Percentiles rank a stretch among this genome's conserved stretches.
phyloP scores from a whole-genome alignment of 2,888 invertebrate species.

The Dicyrtomina minuta region DNA sequence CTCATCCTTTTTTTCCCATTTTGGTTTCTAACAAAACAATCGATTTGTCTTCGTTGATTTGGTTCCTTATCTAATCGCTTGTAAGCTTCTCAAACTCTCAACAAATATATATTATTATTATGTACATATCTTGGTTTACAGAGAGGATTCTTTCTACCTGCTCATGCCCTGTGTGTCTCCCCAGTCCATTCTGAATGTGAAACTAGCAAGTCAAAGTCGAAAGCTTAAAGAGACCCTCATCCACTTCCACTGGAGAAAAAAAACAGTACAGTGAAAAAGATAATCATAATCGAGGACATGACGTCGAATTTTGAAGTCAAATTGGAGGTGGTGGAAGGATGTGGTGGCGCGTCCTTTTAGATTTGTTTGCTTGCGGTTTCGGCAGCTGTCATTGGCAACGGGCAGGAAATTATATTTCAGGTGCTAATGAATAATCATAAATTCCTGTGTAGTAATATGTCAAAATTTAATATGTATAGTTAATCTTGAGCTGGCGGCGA shows the following conservation, averaged over 20 bases:
- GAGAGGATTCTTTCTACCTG: neutral
- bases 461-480: too few species aligned
- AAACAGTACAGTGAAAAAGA: too few species aligned
- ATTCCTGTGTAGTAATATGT: neutral
- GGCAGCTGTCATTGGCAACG: constrained; percentile 4
- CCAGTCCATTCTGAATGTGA: too few species aligned
- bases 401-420: constrained; percentile 19
- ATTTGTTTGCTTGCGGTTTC: neutral
- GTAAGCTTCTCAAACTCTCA: constrained; percentile 8
- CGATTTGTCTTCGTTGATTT: constrained; percentile 28
- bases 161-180: too few species aligned
- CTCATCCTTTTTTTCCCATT: constrained; percentile 11
- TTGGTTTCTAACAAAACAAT: constrained; percentile 16
- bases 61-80: constrained; percentile 19
- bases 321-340: too few species aligned
- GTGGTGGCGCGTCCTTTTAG: too few species aligned
- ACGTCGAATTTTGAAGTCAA: too few species aligned
- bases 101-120: constrained; percentile 7
- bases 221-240: too few species aligned
- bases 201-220: too few species aligned
- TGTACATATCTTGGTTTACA: neutral
- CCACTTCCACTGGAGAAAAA: too few species aligned
- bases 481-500: too few species aligned
- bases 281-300: too few species aligned
- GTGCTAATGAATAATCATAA: constrained; percentile 29